Evolutionary conservation across 2,888 invertebrate species (phyloP).

Genomic region (Hyposoter didymator): DNA sequence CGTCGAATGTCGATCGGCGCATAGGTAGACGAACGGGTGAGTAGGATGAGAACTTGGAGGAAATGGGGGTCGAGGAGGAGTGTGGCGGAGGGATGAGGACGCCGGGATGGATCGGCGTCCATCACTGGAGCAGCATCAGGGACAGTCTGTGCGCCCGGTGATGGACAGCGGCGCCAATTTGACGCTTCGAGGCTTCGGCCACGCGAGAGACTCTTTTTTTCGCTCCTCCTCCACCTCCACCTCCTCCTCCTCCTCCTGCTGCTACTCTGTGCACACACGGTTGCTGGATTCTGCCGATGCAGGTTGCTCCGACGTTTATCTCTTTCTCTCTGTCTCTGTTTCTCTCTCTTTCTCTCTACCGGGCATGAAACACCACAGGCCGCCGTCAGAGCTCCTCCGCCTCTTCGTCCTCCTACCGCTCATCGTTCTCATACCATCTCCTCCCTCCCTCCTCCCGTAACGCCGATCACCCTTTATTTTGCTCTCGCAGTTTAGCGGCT

Average conservation of each 20-base stretch:
- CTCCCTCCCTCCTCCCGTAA: constrained; percentile 38
- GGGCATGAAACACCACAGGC: constrained; percentile 52
- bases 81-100: constrained; percentile 52
- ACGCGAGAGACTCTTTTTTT: constrained; percentile 76
- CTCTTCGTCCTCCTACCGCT: neutral
- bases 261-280: constrained; percentile 46
- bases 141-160: constrained; percentile 76
- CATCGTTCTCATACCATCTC: constrained; percentile 23
- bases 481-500: constrained; percentile 68
- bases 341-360: constrained; percentile 51
- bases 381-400: constrained; percentile 50
- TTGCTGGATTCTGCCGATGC: constrained; percentile 63
- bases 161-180: constrained; percentile 85
- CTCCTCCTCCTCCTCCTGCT: constrained; percentile 35
- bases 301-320: constrained; percentile 68
- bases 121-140: constrained; percentile 71
- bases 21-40: constrained; percentile 43
- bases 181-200: constrained; percentile 82
- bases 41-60: constrained; percentile 11
- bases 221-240: constrained; percentile 49
- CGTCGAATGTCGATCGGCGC: constrained; percentile 64
- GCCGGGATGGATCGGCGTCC: constrained; percentile 72
- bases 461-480: constrained; percentile 62
- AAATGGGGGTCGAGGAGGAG: constrained; percentile 37
- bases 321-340: constrained; percentile 61